Base-by-base conservation (phyloP, 2,113 vertebrate species). In the Mixornis gularis region DNA sequence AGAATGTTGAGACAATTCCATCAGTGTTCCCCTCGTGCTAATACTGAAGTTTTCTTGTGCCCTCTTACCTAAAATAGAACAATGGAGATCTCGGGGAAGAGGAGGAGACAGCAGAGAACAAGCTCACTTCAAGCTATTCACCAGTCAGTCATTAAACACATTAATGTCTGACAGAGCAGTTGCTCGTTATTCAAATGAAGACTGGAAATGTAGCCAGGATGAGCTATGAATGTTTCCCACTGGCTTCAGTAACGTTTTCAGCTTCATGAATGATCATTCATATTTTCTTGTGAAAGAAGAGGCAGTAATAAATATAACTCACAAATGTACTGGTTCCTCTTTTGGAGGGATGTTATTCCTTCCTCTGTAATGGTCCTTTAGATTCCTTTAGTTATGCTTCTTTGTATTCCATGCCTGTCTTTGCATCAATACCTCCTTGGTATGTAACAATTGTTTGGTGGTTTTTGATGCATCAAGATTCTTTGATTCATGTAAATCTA, bases 121-220 rank as follows among this genome's bases (percentile, higher is more conserved):
- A 78, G 32, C 72, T 93, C 29, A 6, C 84, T 95, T 89, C 24
- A 58, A 89, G 74, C 87, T 94, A 93, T 92, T 96, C 73, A 66
- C 69, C 77, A 94, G 73, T 86, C 86, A 95, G 64, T 89, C 73
- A 90, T 93, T 94, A 83, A 90, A 82, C 76, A 72, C 68, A 20
- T 95, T 92, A 93, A 90, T 95, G 85, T 86, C 91, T 90, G 87
- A 95, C 93, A 86, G 93, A 95, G 83, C 94, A 63, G 94, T 96
- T 94, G 79, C 86, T 95, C 72, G 41, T 95, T 96, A 92, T 90
- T 93, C 89, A 78, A 14, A 92, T 84, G 52, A 73, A 59, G 86
- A 40, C 83, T 93, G 64, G 65, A 94, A 90, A 52, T 46, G 40
- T 84, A 90, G 95, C 94, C 94, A 93, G 84, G 89, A 92, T 86